Base-by-base conservation (phyloP, 2,888 invertebrate species). In the Toxonevra muliebris region DNA sequence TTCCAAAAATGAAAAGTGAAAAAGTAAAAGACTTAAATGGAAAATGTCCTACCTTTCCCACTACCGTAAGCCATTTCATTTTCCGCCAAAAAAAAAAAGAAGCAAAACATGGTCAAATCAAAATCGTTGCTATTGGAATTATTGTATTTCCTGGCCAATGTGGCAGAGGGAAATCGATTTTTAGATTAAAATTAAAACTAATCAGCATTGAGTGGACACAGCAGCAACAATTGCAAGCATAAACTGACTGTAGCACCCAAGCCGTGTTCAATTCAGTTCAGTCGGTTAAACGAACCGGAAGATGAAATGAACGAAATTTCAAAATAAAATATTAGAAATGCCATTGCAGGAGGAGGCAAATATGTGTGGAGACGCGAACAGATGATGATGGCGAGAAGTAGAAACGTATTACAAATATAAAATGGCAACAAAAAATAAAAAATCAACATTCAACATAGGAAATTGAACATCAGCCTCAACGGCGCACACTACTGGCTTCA, bases 171-270 rank as follows among this genome's bases (percentile, higher is more conserved):
- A 80, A 80, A 80, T 80, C 80, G 79, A 80, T 80, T 80, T 80
- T 78, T 77, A 77, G 80, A 80, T 80, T 80, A 81, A 81, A 81
- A 78, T 78, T 79, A 81, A 80, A 80, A 81, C 80, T 80, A 80
- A 80, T 80, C 79, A 79, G 77, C 72, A 76, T 72, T 78, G 79
- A 80, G 80, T 81, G 79, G 72, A 61, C 67, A 62, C 42, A 62
- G n/a, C 20, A 45, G 62, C 15, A n/a, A 62, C 7, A 20, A 45
- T 15, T 30, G 50, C 17, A 12, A n/a, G 30, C 52, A 30, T 54
- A 41, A 40, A 50, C 42, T 42, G 12, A 42, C 20, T 12, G 11
- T 3, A 20, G 13, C 40, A 12, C 1, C 17, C 0, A 3, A 13
- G 0, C 10, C 40, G 45, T 15, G 30, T 9, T 41, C 53, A 42